Base-by-base conservation (phyloP, 2,113 vertebrate genomes). In the Protobothrops mucrosquamatus region DNA sequence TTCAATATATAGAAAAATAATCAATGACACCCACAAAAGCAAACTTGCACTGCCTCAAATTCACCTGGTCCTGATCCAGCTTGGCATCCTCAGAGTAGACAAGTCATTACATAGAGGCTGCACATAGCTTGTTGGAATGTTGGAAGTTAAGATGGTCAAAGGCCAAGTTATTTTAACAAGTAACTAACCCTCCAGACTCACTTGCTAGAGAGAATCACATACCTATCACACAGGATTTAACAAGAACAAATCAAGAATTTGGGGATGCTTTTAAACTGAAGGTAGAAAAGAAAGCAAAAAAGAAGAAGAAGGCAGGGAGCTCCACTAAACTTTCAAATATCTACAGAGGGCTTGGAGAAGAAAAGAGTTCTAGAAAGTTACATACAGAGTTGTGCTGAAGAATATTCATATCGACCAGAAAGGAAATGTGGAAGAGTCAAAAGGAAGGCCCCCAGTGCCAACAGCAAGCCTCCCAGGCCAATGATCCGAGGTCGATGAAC, bases 381-480 rank as follows among this genome's bases (percentile, higher is more conserved):
- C 98, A 94, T 96, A 98, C 98, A 94, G 0, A 12, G 0, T 7
- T 85, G 92, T 4, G 94, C 59, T 0, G 86, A 0, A 0, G 96
- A 95, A 91, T 98, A 99, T n/a, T 97, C 92, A 2, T 99, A 99
- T 3, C 97, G 98, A 43, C 97, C 96, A 0, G 98, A 99, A 1
- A 99, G 92, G 96, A 99, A 99, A 97, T 99, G 99, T 26, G 99
- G 99, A 94, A 99, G 97, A n/a, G 99, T 98, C 59, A 99, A 98
- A 89, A 99, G 95, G 94, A 99, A 96, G 0, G 99, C 98, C 0
- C 99, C 99, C 51, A 98, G 89, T 0, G 98, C 98, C 97, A 99
- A 98, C 93, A 99, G 97, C 39, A 99, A 96, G 4, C 98, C 98
- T 0, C 99, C 99, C 0, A 98, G 0, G 2, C 99, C 99, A 0